Conservation (phyloP, 2,888 invertebrate species). For the Cetonia aurata region DNA sequence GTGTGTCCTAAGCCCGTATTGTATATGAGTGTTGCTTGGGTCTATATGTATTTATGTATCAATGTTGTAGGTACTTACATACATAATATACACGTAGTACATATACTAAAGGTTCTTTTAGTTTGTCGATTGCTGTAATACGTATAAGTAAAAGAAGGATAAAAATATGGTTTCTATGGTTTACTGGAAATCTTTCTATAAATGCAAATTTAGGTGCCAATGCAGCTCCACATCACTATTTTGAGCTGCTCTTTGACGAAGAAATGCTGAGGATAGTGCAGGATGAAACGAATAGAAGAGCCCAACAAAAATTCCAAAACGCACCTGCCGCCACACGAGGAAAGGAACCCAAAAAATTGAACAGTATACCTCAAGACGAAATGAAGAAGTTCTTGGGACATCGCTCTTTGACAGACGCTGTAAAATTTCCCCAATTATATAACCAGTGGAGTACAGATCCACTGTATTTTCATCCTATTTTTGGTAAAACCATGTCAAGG, state of each 20-base stretch:
- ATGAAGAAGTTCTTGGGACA: not conserved
- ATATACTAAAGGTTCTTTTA: no score
- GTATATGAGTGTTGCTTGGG: no score
- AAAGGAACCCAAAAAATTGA: slow-evolving; percentile 1
- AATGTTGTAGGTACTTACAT: no score
- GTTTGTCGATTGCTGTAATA: no score
- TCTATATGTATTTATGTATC: no score
- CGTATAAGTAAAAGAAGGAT: no score
- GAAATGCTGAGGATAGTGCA: not conserved
- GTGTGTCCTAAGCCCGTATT: slow-evolving; percentile 1
- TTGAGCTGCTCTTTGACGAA: not conserved
- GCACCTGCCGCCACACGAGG: not conserved
- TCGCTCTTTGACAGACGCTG: no score
- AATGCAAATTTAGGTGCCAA: not conserved
- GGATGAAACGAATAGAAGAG: not conserved
- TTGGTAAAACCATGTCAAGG: not conserved
- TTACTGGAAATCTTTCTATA: not conserved
- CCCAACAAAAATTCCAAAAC: not conserved
- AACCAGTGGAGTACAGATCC: not conserved
- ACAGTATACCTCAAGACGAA: not conserved
- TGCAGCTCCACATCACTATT: not conserved
- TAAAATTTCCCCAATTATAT: no score
- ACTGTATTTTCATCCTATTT: slow-evolving; percentile 5
- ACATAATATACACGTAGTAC: no score
- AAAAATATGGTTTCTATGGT: no score